Evolutionary conservation across 1,140 invertebrate species (phyloP).

Genomic region (Centruroides sculpturatus): DNA sequence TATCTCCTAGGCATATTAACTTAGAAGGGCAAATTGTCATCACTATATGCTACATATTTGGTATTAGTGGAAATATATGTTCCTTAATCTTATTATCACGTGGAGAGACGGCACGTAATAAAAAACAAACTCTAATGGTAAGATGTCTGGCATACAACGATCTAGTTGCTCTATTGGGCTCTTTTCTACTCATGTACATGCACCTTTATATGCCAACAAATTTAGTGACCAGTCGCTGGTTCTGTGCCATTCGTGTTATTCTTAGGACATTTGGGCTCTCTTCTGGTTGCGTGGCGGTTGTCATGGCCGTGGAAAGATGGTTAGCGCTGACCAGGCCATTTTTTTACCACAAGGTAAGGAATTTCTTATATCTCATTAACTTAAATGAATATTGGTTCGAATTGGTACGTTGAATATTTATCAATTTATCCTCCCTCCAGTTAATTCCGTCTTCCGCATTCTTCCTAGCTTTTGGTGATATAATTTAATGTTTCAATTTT

Average conservation of each 20-base stretch:
- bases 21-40: conserved; percentile 30
- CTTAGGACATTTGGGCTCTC: conserved; percentile 67
- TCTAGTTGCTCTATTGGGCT: conserved; percentile 44
- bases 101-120: conserved; percentile 37
- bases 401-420: too few species aligned
- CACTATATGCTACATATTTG: conserved; percentile 39
- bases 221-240: conserved; percentile 10
- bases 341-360: conserved; percentile 64
- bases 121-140: conserved; percentile 62
- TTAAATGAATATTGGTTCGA: too few species aligned
- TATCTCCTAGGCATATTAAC: conserved; percentile 1
- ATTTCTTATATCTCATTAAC: too few species aligned
- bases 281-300: conserved; percentile 67
- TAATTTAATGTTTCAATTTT: too few species aligned
- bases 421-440: too few species aligned
- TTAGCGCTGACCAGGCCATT: conserved; percentile 72
- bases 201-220: conserved; percentile 32
- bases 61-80: conserved; percentile 41
- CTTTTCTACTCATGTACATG: conserved; percentile 41
- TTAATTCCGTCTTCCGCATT: too few species aligned
- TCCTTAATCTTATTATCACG: conserved; percentile 43
- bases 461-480: too few species aligned
- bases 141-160: conserved; percentile 62
- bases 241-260: conserved; percentile 51
- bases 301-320: conserved; percentile 74